Percentiles rank a stretch among this genome's conserved stretches.
phyloP scores from a whole-genome alignment of 2,797 vertebrate species.

The Zalophus californianus region DNA sequence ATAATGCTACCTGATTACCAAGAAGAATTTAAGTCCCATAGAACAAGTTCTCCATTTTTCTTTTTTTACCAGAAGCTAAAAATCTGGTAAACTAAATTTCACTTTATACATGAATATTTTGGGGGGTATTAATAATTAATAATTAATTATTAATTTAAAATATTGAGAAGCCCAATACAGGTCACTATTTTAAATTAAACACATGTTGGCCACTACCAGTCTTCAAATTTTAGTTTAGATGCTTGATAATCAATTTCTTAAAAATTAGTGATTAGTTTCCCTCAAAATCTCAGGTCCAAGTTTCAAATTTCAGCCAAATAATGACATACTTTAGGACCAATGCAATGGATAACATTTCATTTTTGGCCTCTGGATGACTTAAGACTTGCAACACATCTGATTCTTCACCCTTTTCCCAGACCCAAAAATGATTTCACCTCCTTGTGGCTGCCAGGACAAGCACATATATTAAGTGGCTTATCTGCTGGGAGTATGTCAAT shows the following conservation, averaged over 20 bases:
- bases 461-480: not conserved
- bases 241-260: not conserved
- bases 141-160: not conserved
- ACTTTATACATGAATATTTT: not conserved
- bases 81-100: not conserved
- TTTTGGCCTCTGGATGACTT: not conserved
- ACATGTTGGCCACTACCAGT: fast-evolving
- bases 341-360: not conserved
- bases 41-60: not conserved
- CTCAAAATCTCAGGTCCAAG: not conserved
- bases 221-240: not conserved
- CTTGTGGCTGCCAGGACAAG: not conserved
- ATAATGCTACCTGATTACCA: no score
- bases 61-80: not conserved
- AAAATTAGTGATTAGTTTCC: not conserved
- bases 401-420: not conserved
- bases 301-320: not conserved
- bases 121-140: no score
- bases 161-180: not conserved
- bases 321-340: not conserved
- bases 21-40: not conserved
- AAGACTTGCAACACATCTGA: not conserved
- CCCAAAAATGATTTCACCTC: not conserved
- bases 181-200: not conserved
- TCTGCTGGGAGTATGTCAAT: not conserved